phyloP scores from a whole-genome alignment of 2,113 vertebrate species.

The Hymenochirus boettgeri region DNA sequence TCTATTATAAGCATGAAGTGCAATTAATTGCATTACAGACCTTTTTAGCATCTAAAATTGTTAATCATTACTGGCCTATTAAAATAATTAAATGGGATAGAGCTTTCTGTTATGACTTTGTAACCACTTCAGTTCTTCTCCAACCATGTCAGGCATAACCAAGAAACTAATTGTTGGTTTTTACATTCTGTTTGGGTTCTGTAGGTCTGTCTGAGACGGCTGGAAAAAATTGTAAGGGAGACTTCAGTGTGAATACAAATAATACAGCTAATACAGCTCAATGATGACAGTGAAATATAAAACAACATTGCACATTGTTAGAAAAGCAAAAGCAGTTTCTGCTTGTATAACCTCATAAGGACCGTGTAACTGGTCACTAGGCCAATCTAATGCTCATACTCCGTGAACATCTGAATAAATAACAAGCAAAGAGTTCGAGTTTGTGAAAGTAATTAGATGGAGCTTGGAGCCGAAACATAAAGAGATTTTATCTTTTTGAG shows the following conservation, averaged over 20 bases:
- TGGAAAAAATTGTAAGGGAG: constrained; percentile 4
- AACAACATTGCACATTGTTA: constrained; percentile 50
- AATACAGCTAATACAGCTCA: constrained; percentile 53
- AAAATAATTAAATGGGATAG: neutral
- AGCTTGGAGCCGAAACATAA: constrained; percentile 54
- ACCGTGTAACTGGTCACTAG: constrained; percentile 38
- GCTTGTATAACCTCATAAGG: constrained; percentile 43
- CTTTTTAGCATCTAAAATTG: neutral
- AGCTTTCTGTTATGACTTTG: neutral
- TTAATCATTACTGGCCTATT: neutral
- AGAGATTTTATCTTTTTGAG: constrained; percentile 47
- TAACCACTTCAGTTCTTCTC: no score
- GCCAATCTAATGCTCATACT: constrained; percentile 43
- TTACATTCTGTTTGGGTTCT: neutral
- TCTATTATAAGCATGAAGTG: neutral
- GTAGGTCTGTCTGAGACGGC: neutral
- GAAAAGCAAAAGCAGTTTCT: constrained; percentile 45
- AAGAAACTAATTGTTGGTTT: neutral
- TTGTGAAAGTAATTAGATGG: constrained; percentile 61
- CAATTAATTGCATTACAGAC: neutral
- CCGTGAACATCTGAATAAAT: constrained; percentile 51
- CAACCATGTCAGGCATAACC: neutral
- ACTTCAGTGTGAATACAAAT: constrained; percentile 43
- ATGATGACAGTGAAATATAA: constrained; percentile 50
- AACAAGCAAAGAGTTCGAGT: constrained; percentile 51